Conservation (phyloP, 2,888 invertebrate genomes). For the Zele albiditarsus region DNA sequence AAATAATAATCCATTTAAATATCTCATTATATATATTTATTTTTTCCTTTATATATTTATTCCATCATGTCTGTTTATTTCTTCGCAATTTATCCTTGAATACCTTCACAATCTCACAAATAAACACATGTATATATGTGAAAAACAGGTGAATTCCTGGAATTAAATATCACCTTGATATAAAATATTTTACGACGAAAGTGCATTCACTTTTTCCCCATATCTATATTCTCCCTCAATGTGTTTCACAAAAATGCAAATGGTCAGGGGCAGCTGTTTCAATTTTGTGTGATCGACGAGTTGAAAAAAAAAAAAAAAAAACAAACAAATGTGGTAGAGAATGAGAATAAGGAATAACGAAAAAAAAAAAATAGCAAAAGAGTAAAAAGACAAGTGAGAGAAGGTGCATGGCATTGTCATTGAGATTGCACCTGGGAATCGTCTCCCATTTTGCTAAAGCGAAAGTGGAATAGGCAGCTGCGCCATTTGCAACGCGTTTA, state of each 20-base stretch:
- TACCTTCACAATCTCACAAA: neutral
- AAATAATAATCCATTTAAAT: neutral
- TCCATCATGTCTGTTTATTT: neutral
- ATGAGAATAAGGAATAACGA: neutral
- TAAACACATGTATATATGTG: constrained; percentile 59
- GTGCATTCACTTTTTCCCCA: neutral
- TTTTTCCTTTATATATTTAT: neutral
- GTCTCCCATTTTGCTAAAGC: constrained; percentile 29
- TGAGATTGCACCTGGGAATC: constrained; percentile 45
- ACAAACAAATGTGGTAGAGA: neutral
- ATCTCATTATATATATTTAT: neutral
- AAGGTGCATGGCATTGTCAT: constrained; percentile 42
- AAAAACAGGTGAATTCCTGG: constrained; percentile 25
- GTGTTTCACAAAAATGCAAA: constrained; percentile 26
- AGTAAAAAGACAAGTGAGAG: constrained; percentile 13
- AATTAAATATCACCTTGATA: constrained; percentile 13
- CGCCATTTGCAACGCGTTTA: constrained; percentile 32
- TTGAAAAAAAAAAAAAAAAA: too few species aligned
- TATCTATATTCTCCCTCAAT: neutral
- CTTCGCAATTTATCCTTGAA: neutral
- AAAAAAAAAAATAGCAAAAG: neutral
- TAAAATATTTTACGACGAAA: constrained; percentile 3
- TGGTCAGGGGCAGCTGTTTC: constrained; percentile 41
- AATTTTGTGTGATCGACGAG: constrained; percentile 16
- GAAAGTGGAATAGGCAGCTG: constrained; percentile 46